Evolutionary conservation across 2,888 invertebrate species (phyloP), one percentile per base, ranked within the genome.

Genomic region (Clepsis dumicolana): DNA sequence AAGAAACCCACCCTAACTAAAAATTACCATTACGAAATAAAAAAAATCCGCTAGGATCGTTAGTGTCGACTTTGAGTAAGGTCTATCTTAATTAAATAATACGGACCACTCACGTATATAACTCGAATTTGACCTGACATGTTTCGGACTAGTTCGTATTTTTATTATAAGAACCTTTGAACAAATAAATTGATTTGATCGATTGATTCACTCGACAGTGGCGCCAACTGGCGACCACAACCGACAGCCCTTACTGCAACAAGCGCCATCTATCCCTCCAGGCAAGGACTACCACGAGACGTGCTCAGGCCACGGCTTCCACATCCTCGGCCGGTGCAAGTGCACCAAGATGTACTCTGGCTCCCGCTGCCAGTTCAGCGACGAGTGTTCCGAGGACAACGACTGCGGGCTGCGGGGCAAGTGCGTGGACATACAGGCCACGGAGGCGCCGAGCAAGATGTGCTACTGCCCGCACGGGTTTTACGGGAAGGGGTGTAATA

Each of bases 401-500:
- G 98, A 99, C 85, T 99, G 99, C 83, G 97, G 98, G 0, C 94
- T 95, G 69, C 95, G 97, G 66, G 99, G 99, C 59, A 95, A 96
- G 79, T 99, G 99, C 84, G 91, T 98, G 18, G 96, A 98, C 80
- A 93, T 97, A 18, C 95, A 96, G 71, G 96, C 98, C 2, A 97
- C 97, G 0, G 96, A 97, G 27, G 94, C 97, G 8, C 98, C 98
- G 0, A 95, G 95, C 48, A 95, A 95, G 75, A 97, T 97, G 81
- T 99, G 99, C 84, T 99, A 97, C 88, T 99, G 99, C 82, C 96
- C 97, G 70, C 94, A 95, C 64, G 99, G 99, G 16, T 98, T 97
- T 95, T 97, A 96, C 81, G 98, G 98, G 2, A 94, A 95, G 24
- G 96, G 96, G 0, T 99, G 98, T 82, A 95, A 95, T 72, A 97